phyloP scores from a whole-genome alignment of 2,113 vertebrate genomes.

The Calyptommatus sinebrachiatus region DNA sequence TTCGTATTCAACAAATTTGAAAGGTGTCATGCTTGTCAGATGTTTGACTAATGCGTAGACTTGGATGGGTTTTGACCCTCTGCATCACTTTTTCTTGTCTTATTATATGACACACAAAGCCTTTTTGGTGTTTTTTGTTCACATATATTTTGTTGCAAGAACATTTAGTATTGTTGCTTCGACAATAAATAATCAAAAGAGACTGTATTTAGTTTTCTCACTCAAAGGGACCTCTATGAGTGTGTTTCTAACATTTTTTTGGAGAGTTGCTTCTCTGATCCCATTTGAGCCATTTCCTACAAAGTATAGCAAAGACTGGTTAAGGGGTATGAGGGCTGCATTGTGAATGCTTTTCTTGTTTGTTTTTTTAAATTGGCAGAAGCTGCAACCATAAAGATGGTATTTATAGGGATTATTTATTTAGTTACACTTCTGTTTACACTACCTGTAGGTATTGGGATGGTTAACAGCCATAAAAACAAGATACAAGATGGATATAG shows the following conservation, averaged over 20 bases:
- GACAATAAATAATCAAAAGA: slow-evolving; percentile 2
- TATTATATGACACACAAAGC: neutral
- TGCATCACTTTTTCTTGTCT: neutral
- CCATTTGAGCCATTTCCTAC: too few species aligned
- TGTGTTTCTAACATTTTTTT: neutral
- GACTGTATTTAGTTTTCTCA: slow-evolving; percentile 1
- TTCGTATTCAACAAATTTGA: too few species aligned
- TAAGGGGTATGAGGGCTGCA: too few species aligned
- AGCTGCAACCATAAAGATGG: neutral
- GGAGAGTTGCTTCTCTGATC: neutral
- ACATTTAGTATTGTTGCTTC: neutral
- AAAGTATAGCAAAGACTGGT: neutral
- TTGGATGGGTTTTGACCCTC: neutral
- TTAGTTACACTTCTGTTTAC: too few species aligned
- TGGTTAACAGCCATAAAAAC: too few species aligned
- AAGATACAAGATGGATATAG: too few species aligned
- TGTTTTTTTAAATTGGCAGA: neutral
- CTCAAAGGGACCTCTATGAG: neutral
- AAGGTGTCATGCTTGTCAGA: neutral
- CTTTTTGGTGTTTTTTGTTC: neutral
- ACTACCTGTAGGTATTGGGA: too few species aligned
- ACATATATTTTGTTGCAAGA: neutral
- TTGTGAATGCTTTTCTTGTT: neutral
- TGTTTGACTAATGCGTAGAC: neutral
- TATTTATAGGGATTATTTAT: neutral